These are phyloP conservation scores for Hydropotes inermis DNA, from an alignment of 2,113 vertebrate genomes.

Conservation along the genomic window DNA sequence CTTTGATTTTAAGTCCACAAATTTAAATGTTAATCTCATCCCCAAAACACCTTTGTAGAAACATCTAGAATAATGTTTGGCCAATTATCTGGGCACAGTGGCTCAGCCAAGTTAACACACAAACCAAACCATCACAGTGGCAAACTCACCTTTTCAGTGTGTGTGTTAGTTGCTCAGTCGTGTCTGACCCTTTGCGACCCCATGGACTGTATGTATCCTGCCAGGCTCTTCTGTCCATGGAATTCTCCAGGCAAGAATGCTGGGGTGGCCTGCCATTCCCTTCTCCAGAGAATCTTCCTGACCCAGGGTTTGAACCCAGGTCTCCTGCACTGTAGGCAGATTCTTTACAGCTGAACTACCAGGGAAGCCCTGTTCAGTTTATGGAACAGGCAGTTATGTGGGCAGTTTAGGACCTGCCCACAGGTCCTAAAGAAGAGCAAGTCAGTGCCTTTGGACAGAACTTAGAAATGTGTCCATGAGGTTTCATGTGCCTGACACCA, in stretches of 20 bases:
- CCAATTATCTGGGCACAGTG: neutral
- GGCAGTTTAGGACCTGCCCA: too few species aligned
- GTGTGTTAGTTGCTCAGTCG: neutral
- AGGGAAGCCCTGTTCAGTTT: neutral
- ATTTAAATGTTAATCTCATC: neutral
- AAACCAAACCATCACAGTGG: neutral
- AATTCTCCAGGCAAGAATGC: neutral
- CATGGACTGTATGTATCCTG: neutral
- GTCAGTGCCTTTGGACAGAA: neutral
- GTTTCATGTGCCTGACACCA: neutral
- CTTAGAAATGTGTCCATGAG: neutral
- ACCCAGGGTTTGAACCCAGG: neutral
- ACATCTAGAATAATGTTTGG: neutral
- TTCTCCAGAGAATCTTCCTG: neutral
- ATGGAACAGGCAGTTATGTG: too few species aligned
- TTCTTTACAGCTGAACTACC: neutral
- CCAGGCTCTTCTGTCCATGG: neutral
- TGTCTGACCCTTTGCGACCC: neutral
- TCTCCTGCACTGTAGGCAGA: neutral
- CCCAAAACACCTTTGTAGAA: neutral
- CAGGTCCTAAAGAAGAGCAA: neutral
- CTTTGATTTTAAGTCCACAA: neutral
- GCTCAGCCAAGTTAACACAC: neutral
- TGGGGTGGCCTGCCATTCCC: neutral
- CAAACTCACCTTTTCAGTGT: neutral